These are phyloP conservation scores for Synanthedon myopaeformis DNA, from an alignment of 2,888 invertebrate genomes.

Conservation along the genomic window DNA sequence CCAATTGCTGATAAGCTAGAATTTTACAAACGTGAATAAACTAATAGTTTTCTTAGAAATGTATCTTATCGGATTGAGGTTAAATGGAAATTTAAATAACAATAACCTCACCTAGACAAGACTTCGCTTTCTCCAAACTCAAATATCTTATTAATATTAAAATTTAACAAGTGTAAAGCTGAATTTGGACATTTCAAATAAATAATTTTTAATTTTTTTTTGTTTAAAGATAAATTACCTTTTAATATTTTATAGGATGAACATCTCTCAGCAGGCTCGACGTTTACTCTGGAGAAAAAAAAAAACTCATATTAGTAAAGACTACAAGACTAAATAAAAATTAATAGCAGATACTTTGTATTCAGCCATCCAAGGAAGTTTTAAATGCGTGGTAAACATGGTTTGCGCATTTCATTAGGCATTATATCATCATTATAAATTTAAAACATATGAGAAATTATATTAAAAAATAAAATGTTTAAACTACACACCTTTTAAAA, in stretches of 20 bases:
- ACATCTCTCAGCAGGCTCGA: no score
- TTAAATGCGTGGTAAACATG: slow-evolving; percentile 67
- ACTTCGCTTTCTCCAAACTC: slow-evolving; percentile 43
- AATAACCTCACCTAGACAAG: slow-evolving; percentile 65
- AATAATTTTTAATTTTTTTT: no score
- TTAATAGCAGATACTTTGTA: not conserved
- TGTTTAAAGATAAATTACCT: no score
- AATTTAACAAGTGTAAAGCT: slow-evolving; percentile 27
- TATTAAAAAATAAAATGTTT: not conserved
- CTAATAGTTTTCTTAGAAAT: slow-evolving; percentile 7
- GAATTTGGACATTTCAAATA: slow-evolving; percentile 19
- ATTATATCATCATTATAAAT: slow-evolving; percentile 54
- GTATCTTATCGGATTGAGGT: slow-evolving; percentile 66
- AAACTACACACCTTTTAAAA: no score
- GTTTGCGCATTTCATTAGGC: slow-evolving; percentile 64
- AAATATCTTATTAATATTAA: slow-evolving; percentile 28
- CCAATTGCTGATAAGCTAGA: no score
- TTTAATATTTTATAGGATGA: no score
- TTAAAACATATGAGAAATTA: not conserved
- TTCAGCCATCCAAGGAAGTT: slow-evolving; percentile 71
- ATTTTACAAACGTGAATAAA: no score
- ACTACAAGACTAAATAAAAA: no score
- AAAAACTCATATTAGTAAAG: no score
- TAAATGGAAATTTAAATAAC: slow-evolving; percentile 40
- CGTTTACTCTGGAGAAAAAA: no score